Base-by-base conservation (phyloP, 64 coral and sea anemone species). In the Trachythela sp. region DNA sequence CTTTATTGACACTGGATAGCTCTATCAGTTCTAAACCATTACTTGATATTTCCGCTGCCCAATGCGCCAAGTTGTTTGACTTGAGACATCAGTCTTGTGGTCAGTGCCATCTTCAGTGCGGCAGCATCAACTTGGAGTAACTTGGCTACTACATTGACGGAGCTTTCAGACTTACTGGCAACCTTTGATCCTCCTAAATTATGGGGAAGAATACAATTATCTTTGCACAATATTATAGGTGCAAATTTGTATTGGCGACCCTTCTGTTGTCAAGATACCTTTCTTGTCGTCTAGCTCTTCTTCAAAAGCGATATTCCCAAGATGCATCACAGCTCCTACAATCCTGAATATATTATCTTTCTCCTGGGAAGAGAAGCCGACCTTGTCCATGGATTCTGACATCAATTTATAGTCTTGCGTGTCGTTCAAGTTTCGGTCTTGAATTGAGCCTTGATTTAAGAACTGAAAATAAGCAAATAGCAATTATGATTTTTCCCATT, bases 261-360 rank as follows among this genome's bases (percentile, higher is more conserved):
- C 17, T 72, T 13, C 68, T 80, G 34, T 37, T 36, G 9, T 80
- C 75, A 80, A 39, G 9, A 13, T 89, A 99, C 96, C 96, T 86
- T 99, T 89, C 26, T 89, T 92, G 58, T 94, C 93, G 39, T 92
- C 93, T 9, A 80, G 75, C 43, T 90, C 89, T 36, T 99, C 96
- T 27, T 99, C 93, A 91, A 99, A 99, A 24, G 89, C 56, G 89
- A 99, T 99, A 32, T 99, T 99, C 35, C 96, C 96, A 60, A 95
- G 71, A 87, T 99, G 96, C 20, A 99, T 89, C 4, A 99, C 96
- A 50, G 93, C 96, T 34, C 93, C 93, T 58, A 99, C 92, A 33
- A 99, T 93, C n/a, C 87, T 84, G 58, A 91, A 99, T 31, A 99
- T 99, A 67, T 99, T 99, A 70, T 90, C 90, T 83, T 94, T 99